Base-by-base conservation (phyloP, 2,113 vertebrate species). In the Girardinichthys multiradiatus region DNA sequence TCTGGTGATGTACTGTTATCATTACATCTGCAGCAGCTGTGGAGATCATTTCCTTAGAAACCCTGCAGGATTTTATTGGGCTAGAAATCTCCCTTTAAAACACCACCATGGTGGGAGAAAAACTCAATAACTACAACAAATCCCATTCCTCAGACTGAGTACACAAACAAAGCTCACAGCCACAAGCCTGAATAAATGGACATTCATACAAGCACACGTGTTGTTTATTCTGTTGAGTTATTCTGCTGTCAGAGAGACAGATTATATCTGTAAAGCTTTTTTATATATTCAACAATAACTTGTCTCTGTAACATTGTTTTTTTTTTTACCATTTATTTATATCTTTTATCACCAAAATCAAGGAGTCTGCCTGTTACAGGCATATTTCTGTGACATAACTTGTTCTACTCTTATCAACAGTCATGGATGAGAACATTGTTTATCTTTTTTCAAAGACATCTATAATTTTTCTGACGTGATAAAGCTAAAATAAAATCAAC, bases 51-150 rank as follows among this genome's bases (percentile, higher is more conserved):
- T 81, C 76, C 80, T 75, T 60, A n/a, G n/a, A 68, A 57, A 74
- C 59, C 80, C 82, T 77, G 68, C 67, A 81, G 80, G 87, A 80
- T 71, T 51, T n/a, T 2, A 1, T 31, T 27, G 39, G 29, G 61
- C 69, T 2, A 29, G 72, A 82, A 81, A 89, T 77, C 72, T 83
- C 61, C 54, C 82, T 74, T 77, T 72, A 68, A 80, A 77, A 61
- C 68, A 68, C 77, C 19, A n/a, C 67, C 27, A 14, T 28, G 39
- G 77, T 29, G 76, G 51, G 74, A 79, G 77, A 70, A 79, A 79
- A 87, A 88, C 75, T 83, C 84, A 87, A 89, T 88, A 81, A 88
- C 70, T 76, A 62, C 57, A 83, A 74, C 85, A 79, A 86, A 90
- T 89, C 65, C 48, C 68, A 74, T 68, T 84, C 68, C 54, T 77